A percentile compares a stretch with the other conserved stretches of the same genome.
phyloP scores from a whole-genome alignment of 1,140 invertebrate genomes.

The Asbolus verrucosus region DNA sequence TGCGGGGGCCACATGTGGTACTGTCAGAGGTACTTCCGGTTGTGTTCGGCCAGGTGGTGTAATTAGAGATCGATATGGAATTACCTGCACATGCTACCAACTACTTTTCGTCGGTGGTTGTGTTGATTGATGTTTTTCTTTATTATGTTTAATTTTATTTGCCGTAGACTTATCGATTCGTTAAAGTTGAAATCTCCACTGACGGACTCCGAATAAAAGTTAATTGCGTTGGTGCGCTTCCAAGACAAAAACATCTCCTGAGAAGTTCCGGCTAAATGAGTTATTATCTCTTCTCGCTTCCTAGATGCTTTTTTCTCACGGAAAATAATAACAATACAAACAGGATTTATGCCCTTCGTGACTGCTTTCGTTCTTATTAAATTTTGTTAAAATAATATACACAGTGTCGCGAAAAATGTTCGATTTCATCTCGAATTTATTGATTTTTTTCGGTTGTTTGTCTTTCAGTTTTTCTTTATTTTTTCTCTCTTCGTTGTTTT shows the following conservation, averaged over 20 bases:
- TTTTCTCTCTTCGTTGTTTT: no score
- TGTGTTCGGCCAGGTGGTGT: constrained; percentile 37
- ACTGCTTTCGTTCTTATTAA: no score
- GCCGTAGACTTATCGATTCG: no score
- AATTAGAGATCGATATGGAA: constrained; percentile 44
- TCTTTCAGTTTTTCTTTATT: no score
- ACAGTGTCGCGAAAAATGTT: no score
- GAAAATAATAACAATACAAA: not conserved
- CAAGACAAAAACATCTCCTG: constrained; percentile 1
- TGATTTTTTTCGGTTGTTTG: no score
- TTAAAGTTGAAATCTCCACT: not conserved
- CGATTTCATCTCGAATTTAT: no score
- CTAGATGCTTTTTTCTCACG: constrained; percentile 17
- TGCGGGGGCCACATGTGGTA: constrained; percentile 40
- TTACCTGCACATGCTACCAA: constrained; percentile 33
- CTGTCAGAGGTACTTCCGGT: constrained; percentile 44
- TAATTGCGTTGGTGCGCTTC: constrained; percentile 25
- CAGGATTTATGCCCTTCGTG: constrained; percentile 16
- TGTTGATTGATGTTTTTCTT: not conserved
- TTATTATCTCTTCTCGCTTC: constrained; percentile 17
- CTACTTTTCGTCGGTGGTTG: not conserved
- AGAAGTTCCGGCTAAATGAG: constrained; percentile 21
- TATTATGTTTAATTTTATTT: constrained; percentile 8
- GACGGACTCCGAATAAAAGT: constrained; percentile 8
- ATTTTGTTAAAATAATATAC: no score